Evolutionary conservation across 2,888 invertebrate species (phyloP), one percentile per base, ranked within the genome.

Genomic region (Lydus trimaculatus): DNA sequence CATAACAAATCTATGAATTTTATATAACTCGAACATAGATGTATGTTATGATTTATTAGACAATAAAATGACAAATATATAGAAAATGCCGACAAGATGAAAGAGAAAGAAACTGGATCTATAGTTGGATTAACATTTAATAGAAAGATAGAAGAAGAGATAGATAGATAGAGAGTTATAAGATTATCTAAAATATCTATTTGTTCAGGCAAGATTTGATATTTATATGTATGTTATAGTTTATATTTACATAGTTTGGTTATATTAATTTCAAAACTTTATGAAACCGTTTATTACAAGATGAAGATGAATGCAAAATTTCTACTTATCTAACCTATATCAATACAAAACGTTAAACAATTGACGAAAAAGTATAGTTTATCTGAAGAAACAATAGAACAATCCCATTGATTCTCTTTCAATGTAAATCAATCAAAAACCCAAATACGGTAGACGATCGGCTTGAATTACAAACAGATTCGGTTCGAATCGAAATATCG

Each of bases 31-130:
- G 20, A 39, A 39, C 39, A 33, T 17, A 39, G 20, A 61, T 39
- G 13, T 39, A 25, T 39, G 66, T 76, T 75, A 73, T 76, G 78
- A 79, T 80, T 80, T 79, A 80, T 80, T 79, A 72, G 77, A 78
- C 76, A 79, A 78, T 76, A 75, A 71, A 73, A 72, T 62, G 67
- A 71, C 71, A 71, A 72, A 74, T 64, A 31, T 70, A 66, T 69
- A 64, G 65, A 69, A 69, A 68, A 67, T 62, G 62, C 25, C 36
- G 28, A 62, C 43, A 28, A 28, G 28, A 20, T 62, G 62, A 48
- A 48, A 9, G 48, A 1, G 8, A 48, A 63, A 64, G 20, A 48
- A 65, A 64, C 70, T 62, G 64, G 66, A 43, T 63, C 67, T 60
- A 66, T 67, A 17, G 9, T n/a, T n/a, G 43, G 43, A 48, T 48